Conservation (phyloP, 2,888 invertebrate species). For the Patella caerulea region DNA sequence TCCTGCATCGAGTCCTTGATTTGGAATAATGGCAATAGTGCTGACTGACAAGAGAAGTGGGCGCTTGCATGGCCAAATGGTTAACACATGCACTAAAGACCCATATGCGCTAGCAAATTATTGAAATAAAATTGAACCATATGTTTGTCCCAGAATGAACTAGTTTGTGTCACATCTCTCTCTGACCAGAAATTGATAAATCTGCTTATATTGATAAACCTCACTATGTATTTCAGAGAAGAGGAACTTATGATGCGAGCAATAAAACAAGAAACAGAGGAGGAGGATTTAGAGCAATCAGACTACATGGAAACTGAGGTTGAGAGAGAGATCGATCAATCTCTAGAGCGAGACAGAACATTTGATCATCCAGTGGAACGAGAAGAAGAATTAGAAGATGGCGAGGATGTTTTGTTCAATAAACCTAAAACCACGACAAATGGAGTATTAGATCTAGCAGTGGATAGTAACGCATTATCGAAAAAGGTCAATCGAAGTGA, state of each 20-base stretch:
- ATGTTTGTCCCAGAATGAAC: no score
- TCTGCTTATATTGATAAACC: not conserved
- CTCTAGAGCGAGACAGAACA: not conserved
- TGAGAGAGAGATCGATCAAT: not conserved
- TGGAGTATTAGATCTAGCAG: not conserved
- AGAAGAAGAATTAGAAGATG: not conserved
- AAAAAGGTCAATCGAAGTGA: no score
- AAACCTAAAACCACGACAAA: not conserved
- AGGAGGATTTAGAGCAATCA: not conserved
- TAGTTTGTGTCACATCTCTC: no score
- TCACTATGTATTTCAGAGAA: not conserved
- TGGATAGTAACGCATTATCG: no score
- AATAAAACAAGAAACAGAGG: not conserved
- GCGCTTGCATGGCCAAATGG: no score
- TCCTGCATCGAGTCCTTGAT: no score
- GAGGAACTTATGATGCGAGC: not conserved
- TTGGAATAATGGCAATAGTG: no score
- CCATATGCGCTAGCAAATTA: no score
- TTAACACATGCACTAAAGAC: no score
- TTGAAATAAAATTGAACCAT: no score
- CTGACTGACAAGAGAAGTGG: no score
- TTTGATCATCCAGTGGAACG: not conserved
- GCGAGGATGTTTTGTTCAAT: not conserved
- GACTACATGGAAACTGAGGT: no score
- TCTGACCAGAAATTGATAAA: not conserved